phyloP scores from a whole-genome alignment of 2,888 invertebrate genomes.

The Cheilosia vernalis region DNA sequence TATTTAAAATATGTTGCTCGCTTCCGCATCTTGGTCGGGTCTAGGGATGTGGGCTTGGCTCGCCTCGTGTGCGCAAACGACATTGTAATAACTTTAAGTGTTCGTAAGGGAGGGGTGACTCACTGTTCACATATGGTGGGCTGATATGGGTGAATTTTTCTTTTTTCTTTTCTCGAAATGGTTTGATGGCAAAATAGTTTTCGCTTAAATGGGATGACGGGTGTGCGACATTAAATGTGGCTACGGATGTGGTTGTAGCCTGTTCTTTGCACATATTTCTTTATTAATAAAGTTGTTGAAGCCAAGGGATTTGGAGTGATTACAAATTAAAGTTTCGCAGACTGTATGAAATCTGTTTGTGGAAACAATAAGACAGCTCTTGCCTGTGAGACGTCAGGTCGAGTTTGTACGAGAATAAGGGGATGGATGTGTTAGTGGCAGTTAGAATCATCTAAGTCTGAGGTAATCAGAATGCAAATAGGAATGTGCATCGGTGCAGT shows the following conservation, averaged over 20 bases:
- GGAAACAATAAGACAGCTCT: slow-evolving; percentile 16
- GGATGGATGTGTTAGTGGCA: neutral
- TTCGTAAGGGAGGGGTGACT: slow-evolving; percentile 6
- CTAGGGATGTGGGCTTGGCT: slow-evolving; percentile 50
- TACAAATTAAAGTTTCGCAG: slow-evolving; percentile 11
- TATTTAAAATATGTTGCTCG: slow-evolving; percentile 55
- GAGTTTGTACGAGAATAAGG: neutral
- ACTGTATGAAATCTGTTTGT: neutral
- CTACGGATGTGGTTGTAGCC: slow-evolving; percentile 16
- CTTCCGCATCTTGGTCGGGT: slow-evolving; percentile 35
- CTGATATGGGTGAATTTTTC: neutral
- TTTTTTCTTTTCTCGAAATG: slow-evolving; percentile 3
- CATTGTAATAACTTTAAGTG: slow-evolving; percentile 70
- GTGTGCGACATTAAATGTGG: slow-evolving; percentile 32
- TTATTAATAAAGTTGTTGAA: slow-evolving; percentile 41
- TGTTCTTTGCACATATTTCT: slow-evolving; percentile 21
- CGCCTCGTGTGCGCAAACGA: slow-evolving; percentile 64
- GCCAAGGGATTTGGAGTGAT: slow-evolving; percentile 17
- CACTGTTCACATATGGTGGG: slow-evolving; percentile 14
- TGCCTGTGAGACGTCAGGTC: neutral
- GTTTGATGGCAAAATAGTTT: slow-evolving; percentile 19
- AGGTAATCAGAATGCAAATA: too few relatives aligned
- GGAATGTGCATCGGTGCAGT: too few relatives aligned
- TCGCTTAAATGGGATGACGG: slow-evolving; percentile 27
- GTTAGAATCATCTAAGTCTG: neutral